These are phyloP conservation scores for Ailuropoda melanoleuca DNA, from an alignment of 2,113 vertebrate genomes.

Conservation along the genomic window DNA sequence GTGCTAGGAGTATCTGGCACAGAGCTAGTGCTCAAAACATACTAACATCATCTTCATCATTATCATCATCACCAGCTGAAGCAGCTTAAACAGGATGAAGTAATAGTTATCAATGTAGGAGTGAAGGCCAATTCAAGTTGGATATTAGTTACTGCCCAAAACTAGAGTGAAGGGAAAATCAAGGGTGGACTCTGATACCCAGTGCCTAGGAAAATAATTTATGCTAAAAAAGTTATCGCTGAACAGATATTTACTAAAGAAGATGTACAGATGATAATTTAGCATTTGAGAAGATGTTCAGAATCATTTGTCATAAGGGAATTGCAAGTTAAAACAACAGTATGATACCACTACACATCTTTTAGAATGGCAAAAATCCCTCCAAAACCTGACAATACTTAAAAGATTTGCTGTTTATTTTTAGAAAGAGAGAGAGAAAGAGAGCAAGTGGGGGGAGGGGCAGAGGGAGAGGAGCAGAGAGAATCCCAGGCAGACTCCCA, in stretches of 20 bases:
- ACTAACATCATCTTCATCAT: neutral
- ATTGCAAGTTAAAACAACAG: neutral
- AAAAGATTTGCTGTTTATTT: neutral
- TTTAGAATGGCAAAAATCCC: neutral
- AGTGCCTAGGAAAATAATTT: neutral
- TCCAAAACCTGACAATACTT: neutral
- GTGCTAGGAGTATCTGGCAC: neutral
- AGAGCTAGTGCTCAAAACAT: neutral
- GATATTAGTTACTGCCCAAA: neutral
- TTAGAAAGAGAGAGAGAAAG: neutral
- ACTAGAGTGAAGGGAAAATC: neutral
- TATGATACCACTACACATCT: neutral
- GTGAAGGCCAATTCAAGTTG: neutral
- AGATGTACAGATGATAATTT: neutral
- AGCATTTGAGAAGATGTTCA: neutral
- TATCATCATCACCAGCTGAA: neutral
- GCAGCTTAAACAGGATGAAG: neutral
- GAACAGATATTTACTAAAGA: neutral
- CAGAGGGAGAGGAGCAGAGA: neutral
- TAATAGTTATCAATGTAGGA: neutral
- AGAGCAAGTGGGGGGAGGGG: neutral
- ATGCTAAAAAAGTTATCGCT: neutral
- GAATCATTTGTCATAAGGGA: neutral
- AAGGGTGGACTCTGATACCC: neutral
- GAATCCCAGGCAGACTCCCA: neutral